These are phyloP conservation scores for Hemicordylus capensis DNA, from an alignment of 2,113 vertebrate genomes.

Conservation along the genomic window DNA sequence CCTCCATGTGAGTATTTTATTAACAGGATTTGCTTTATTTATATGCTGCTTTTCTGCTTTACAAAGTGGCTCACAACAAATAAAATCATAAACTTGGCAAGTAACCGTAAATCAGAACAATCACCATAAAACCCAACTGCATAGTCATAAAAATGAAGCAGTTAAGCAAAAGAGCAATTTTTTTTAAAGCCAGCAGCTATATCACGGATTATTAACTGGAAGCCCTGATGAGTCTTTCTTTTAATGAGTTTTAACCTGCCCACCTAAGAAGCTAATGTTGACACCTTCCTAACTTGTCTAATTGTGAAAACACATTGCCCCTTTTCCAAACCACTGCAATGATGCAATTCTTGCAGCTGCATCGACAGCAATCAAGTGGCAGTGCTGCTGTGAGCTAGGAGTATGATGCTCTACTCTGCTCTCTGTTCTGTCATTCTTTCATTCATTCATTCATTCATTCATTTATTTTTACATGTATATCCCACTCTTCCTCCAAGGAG, in stretches of 20 bases:
- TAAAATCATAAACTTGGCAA: no score
- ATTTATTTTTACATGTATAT: no score
- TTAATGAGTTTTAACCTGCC: neutral
- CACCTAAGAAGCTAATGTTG: neutral
- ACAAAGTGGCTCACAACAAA: neutral
- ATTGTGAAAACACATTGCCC: no score
- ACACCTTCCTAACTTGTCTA: no score
- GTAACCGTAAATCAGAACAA: neutral
- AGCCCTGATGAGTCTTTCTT: neutral
- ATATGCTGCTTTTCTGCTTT: neutral
- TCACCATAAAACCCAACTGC: neutral
- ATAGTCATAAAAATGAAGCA: neutral
- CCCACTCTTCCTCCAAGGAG: no score
- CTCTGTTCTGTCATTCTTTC: no score
- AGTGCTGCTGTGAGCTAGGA: no score
- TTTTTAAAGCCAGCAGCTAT: neutral
- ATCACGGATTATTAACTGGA: neutral
- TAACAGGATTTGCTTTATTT: slow-evolving; percentile 48
- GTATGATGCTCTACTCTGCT: no score
- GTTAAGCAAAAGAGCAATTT: neutral
- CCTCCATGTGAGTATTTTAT: slow-evolving; percentile 18
- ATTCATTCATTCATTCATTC: no score
- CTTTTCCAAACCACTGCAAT: neutral
- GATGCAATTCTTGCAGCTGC: no score
- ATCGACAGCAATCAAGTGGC: no score